Evolutionary conservation across 2,797 vertebrate genomes (phyloP), one percentile per base, ranked within the genome.

Genomic region (Anisognathus igniventris): DNA sequence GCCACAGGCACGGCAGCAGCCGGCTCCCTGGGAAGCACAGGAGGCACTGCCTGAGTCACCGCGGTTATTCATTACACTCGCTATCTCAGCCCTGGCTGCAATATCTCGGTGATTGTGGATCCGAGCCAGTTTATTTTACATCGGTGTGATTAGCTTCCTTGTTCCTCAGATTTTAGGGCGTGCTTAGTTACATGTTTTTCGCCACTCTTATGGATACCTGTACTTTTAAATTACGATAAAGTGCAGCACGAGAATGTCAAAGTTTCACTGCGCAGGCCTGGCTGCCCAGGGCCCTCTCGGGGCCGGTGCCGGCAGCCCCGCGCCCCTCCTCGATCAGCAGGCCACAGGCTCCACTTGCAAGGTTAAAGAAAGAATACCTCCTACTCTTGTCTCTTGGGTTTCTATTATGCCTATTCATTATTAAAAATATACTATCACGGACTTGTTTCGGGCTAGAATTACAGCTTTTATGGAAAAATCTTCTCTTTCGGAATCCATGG

Each of bases 291-390:
- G 45, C 44, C 15, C 40, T 19, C 14, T 12, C 3, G 7, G 25
- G 57, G 31, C 21, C 45, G 13, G 13, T 1, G 77, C 37, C 53
- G 15, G 18, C 27, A 35, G 48, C 24, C 18, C 60, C 1, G 1
- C 0, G 3, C 12, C 30, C 21, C 4, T 12, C 13, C 14, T 8
- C 9, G 9, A 15, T 21, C 71, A 27, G 27, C 28, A 37, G 42
- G 54, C 30, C 47, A 4, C 3, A 12, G 48, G 30, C 44, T 56
- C 21, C 0, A 0, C 48, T 18, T 15, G 37, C 14, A 27, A 3
- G 11, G 12, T 6, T 45, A 48, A 19, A 54, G 37, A 31, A 65
- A 31, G 9, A 54, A 33, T 12, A 47, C 10, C 20, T 57, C 44
- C 22, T 14, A 24, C 7, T 47, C 30, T 12, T 11, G 6, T 5